Evolutionary conservation across 2,113 vertebrate genomes (phyloP), one percentile per base, ranked within the genome.

Genomic region (Lonchura striata): DNA sequence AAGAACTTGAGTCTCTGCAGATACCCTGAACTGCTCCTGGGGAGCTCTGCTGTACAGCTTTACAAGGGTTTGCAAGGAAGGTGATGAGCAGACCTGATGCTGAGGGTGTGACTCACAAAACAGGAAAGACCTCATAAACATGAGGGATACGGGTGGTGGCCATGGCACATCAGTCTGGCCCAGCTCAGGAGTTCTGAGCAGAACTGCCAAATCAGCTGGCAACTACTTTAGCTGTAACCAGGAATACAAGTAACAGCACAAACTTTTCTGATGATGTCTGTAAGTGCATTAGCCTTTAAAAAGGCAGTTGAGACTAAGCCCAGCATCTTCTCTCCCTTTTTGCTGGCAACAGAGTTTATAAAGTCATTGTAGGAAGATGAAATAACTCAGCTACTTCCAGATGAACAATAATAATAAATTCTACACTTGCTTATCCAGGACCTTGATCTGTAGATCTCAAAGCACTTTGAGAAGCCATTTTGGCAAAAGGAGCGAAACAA

Each of bases 371-470:
- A 65, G 86, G 68, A 61, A 93, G 85, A 96, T 93, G 59, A 94
- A 95, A 82, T 82, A 94, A 95, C 57, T 91, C 84, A 20, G 78
- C 91, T 52, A 56, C 87, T 89, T 95, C 84, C 91, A 92, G 63
- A 70, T 70, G 93, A 93, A 94, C 92, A 95, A 77, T 86, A 94
- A 93, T 56, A 95, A 95, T 95, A 95, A 93, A 93, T 96, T 91
- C 93, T 96, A 82, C 33, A 31, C 71, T 88, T 93, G 56, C 85
- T 96, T 90, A 93, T 72, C 68, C 82, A 93, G 52, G 52, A 71
- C 93, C 93, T 95, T 94, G 79, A 94, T 80, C 84, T 78, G 82
- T 44, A 90, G 66, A 95, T 95, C 95, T 95, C 95, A 91, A 90
- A 96, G 93, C 59, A 91, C 84, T 88, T 5, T 44, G 33, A 88